A percentile compares a stretch with the other conserved stretches of the same genome.
Conservation (phyloP, 2,888 invertebrate genomes). For the Orchesella flavescens region DNA sequence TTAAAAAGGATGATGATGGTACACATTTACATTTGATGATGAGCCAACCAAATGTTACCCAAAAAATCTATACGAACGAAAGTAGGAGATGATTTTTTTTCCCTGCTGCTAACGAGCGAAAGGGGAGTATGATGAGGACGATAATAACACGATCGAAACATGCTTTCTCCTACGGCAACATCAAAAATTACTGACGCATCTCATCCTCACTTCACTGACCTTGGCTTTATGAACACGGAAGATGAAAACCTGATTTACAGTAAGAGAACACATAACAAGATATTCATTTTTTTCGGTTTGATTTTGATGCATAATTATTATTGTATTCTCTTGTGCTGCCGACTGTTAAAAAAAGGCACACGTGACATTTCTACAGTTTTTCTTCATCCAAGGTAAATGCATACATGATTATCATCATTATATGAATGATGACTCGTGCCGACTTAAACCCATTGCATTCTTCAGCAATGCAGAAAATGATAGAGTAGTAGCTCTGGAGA, state of each 20-base stretch:
- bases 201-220: conserved; percentile 21
- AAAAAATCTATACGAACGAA: not conserved
- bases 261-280: not conserved
- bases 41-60: conserved; percentile 41
- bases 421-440: conserved; percentile 29
- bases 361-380: conserved; percentile 29
- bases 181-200: not conserved
- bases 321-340: not conserved
- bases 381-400: not conserved
- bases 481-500: not conserved
- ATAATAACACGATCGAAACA: conserved; percentile 7
- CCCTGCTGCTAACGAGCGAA: conserved; percentile 13
- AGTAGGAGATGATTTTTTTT: not conserved
- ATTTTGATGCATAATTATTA: not conserved
- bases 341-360: not conserved
- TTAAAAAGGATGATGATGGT: not conserved
- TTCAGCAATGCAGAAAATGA: conserved; percentile 48
- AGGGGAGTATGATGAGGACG: conserved; percentile 22
- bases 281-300: too few species aligned
- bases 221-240: not conserved
- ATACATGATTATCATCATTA: not conserved
- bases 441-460: not conserved
- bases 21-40: conserved; percentile 11
- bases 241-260: not conserved
- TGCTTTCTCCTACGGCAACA: not conserved